A percentile compares a stretch with the other conserved stretches of the same genome.
Conservation (phyloP, 2,113 vertebrate genomes). For the Heterocephalus glaber region DNA sequence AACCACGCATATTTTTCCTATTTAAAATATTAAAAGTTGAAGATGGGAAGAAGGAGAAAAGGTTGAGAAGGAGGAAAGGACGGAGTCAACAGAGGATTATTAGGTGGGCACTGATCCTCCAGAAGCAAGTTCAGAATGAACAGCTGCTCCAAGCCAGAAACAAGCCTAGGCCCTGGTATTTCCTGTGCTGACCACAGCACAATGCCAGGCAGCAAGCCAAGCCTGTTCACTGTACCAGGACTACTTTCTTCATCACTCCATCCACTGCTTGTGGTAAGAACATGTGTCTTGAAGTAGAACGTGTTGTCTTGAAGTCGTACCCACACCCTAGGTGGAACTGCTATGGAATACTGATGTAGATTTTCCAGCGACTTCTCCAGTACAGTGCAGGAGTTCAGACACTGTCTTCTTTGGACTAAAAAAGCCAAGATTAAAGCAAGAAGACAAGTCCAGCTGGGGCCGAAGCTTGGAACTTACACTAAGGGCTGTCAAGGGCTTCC, state of each 20-base stretch:
- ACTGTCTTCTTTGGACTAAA: background rate
- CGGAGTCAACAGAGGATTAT: background rate
- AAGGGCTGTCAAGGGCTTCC: background rate
- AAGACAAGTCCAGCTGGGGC: background rate
- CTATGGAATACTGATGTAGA: background rate
- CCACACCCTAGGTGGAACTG: background rate
- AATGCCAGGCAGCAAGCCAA: background rate
- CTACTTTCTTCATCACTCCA: background rate
- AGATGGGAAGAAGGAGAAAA: background rate
- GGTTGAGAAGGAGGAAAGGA: background rate
- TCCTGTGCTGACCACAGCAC: no score
- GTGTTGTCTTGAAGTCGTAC: background rate
- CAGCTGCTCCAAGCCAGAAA: background rate
- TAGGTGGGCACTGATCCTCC: background rate
- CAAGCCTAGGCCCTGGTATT: background rate
- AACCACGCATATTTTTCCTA: background rate
- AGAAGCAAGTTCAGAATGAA: background rate
- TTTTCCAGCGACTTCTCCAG: slow-evolving; percentile 49
- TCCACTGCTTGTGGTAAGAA: background rate
- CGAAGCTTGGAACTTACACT: background rate
- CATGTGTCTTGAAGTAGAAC: background rate
- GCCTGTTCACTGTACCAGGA: background rate
- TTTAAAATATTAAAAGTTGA: background rate
- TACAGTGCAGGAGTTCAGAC: background rate
- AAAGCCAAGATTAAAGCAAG: background rate